These are phyloP conservation scores for Discoglossus pictus DNA, from an alignment of 2,797 vertebrate genomes.

Conservation along the genomic window DNA sequence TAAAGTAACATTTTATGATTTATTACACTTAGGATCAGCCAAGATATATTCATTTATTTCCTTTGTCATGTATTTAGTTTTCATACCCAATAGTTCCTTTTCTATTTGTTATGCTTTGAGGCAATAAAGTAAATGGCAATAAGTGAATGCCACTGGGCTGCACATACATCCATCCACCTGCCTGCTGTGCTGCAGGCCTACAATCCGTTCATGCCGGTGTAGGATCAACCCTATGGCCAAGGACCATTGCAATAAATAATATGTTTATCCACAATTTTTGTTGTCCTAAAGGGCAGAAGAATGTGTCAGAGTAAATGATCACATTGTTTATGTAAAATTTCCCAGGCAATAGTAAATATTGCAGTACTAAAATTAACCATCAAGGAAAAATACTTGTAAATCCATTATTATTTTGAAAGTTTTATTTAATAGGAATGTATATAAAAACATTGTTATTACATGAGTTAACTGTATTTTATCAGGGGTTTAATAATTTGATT, in stretches of 20 bases:
- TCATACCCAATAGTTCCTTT: slow-evolving; percentile 39
- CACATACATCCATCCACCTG: slow-evolving; percentile 25
- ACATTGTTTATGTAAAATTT: slow-evolving; percentile 24
- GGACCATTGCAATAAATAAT: slow-evolving; percentile 21
- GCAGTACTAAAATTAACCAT: slow-evolving; percentile 15
- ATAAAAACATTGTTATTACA: background rate
- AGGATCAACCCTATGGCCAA: slow-evolving; percentile 19
- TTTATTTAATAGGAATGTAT: background rate
- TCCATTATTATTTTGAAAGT: background rate
- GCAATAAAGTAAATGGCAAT: slow-evolving; percentile 33
- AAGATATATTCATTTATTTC: slow-evolving; percentile 29
- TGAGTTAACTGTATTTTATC: slow-evolving; percentile 3
- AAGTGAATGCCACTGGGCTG: slow-evolving; percentile 26
- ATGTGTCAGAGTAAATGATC: slow-evolving; percentile 36
- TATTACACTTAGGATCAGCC: slow-evolving; percentile 5
- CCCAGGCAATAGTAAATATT: slow-evolving; percentile 16
- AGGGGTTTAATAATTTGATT: too few relatives aligned
- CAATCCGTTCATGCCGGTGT: slow-evolving; percentile 25
- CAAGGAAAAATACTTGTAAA: background rate
- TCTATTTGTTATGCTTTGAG: slow-evolving; percentile 32
- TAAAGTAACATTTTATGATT: slow-evolving; percentile 29
- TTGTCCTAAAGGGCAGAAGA: slow-evolving; percentile 33
- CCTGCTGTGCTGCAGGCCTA: slow-evolving; percentile 21
- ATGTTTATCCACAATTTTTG: slow-evolving; percentile 29
- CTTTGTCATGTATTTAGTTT: slow-evolving; percentile 31